Base-by-base conservation (phyloP, 2,113 vertebrate genomes). In the Oryzias celebensis region DNA sequence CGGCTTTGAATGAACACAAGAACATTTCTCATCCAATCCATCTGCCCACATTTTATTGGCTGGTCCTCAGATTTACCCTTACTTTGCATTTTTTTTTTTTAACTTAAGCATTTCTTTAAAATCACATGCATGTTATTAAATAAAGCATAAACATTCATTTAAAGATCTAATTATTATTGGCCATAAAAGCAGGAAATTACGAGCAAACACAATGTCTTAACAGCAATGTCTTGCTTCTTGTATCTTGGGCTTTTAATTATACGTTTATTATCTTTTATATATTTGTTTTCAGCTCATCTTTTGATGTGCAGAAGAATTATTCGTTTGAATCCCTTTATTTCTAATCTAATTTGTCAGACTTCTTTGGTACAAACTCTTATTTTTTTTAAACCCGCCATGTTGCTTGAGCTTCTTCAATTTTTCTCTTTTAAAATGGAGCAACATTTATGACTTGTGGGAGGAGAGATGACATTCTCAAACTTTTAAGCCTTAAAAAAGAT, bases 391-490 rank as follows among this genome's bases (percentile, higher is more conserved):
- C 36, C 36, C 41, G 63, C n/a, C 58, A 49, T 43, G 46, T 42
- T 43, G 15, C 31, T 14, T 43, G 47, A 65, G 51, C 14, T 20
- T 71, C n/a, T 20, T 52, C 22, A 58, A 22, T 68, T 5, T 44
- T 20, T 45, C 36, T 62, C 14, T 66, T 46, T 52, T 65, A 43
- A 71, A 79, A 64, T 14, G 62, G 45, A 77, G 49, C 49, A 79
- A 41, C 65, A 51, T 68, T 65, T 66, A 22, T 41, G 48, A 51
- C 59, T 54, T 47, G 43, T 48, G 70, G 77, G 65, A 71, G 14
- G 42, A 51, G 28, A 18, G 41, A 68, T 61, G 63, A 46, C 65
- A 55, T 74, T 78, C 58, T 58, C n/a, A 61, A 64, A 71, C 7
- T 50, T 52, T 51, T 55, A 73, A 85, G 69, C 50, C 64, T 65